Percentiles rank a stretch among this genome's conserved stretches.
Evolutionary conservation across 2,113 vertebrate genomes (phyloP).

Genomic region (Oncorhynchus gorbuscha): DNA sequence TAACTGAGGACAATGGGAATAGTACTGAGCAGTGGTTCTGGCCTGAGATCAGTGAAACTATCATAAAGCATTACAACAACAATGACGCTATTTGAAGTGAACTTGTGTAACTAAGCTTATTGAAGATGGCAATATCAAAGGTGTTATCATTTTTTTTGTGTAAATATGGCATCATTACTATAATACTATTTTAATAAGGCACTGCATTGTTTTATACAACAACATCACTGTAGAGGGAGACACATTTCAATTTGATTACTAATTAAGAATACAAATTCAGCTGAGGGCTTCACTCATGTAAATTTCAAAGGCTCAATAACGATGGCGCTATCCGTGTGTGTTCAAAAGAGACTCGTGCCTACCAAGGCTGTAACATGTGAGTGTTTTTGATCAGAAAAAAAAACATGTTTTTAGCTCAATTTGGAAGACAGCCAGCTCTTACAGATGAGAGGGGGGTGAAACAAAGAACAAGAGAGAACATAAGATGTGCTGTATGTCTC

Average conservation of each 20-base stretch:
- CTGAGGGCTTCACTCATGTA: slow-evolving; percentile 26
- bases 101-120: background rate
- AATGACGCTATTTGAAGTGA: no score
- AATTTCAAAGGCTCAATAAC: slow-evolving; percentile 36
- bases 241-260: background rate
- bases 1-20: background rate
- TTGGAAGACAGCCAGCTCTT: slow-evolving; percentile 43
- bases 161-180: background rate
- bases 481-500: background rate
- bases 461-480: slow-evolving; percentile 37
- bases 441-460: slow-evolving; percentile 31
- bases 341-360: slow-evolving; percentile 26
- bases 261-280: slow-evolving; percentile 23
- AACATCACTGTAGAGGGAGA: slow-evolving; percentile 45
- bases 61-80: no score
- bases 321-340: slow-evolving; percentile 35
- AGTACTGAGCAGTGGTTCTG: background rate
- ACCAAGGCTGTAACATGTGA: slow-evolving; percentile 45
- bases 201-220: background rate
- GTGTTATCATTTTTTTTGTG: background rate
- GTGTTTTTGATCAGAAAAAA: slow-evolving; percentile 58
- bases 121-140: background rate
- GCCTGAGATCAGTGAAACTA: background rate
- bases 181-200: background rate
- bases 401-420: slow-evolving; percentile 43